These are phyloP conservation scores for Eptesicus fuscus DNA, from an alignment of 2,113 vertebrate genomes.

Conservation along the genomic window DNA sequence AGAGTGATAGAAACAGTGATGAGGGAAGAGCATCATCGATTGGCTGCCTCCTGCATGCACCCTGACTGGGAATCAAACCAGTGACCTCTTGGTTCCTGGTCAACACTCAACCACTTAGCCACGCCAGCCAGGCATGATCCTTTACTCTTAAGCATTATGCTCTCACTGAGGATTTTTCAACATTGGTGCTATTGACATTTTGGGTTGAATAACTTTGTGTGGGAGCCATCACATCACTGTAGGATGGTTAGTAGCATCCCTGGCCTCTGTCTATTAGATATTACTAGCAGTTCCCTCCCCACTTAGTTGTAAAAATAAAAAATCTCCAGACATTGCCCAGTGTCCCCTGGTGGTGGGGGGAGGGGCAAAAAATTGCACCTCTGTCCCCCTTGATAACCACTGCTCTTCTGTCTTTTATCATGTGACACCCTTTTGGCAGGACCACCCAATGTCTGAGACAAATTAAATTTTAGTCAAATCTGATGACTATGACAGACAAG, in stretches of 20 bases:
- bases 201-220: not conserved
- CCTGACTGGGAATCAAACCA: not conserved
- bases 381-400: not conserved
- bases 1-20: too few species aligned
- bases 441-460: not conserved
- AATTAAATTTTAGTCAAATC: not conserved
- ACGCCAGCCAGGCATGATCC: not conserved
- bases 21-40: too few species aligned
- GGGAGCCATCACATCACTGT: not conserved
- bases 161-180: not conserved
- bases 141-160: not conserved
- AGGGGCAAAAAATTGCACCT: accelerated
- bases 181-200: not conserved
- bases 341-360: not conserved
- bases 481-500: not conserved
- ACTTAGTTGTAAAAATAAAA: not conserved
- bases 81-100: not conserved
- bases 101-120: not conserved
- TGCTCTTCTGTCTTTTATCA: not conserved
- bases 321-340: not conserved
- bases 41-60: too few species aligned
- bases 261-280: not conserved
- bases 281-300: not conserved
- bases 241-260: not conserved
- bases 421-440: not conserved